Evolutionary conservation across 2,888 invertebrate genomes (phyloP).

Genomic region (Cotesia congregata): DNA sequence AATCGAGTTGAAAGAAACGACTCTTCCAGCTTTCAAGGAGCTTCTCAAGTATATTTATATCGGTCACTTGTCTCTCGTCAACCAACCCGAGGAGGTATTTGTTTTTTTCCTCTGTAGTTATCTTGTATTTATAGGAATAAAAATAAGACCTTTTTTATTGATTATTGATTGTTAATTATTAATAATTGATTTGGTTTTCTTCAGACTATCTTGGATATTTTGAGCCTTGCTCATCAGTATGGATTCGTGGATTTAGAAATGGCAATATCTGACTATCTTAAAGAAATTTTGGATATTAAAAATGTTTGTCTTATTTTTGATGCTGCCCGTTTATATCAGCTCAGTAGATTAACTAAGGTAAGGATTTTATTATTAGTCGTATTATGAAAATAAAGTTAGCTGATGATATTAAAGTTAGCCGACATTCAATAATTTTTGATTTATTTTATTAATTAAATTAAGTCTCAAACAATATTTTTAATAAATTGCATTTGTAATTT

Average conservation of each 20-base stretch:
- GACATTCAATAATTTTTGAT: too few relatives aligned
- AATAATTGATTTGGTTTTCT: constrained; percentile 46
- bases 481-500: too few relatives aligned
- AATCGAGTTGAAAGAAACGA: constrained; percentile 88
- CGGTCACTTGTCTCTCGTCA: constrained; percentile 78
- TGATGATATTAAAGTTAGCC: too few relatives aligned
- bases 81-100: constrained; percentile 73
- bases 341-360: constrained; percentile 73
- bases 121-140: constrained; percentile 18
- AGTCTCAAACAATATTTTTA: too few relatives aligned
- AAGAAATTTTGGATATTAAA: constrained; percentile 86
- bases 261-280: constrained; percentile 93
- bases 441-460: too few relatives aligned
- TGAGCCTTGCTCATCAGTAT: constrained; percentile 95
- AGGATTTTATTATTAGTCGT: constrained; percentile 14
- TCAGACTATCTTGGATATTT: constrained; percentile 72
- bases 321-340: constrained; percentile 83
- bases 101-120: neutral
- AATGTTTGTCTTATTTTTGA: constrained; percentile 97
- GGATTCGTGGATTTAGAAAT: constrained; percentile 93
- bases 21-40: constrained; percentile 88
- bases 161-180: constrained; percentile 8
- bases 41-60: constrained; percentile 96
- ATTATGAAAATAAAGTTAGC: too few relatives aligned
- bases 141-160: constrained; percentile 12